Base-by-base conservation (phyloP, 1,140 invertebrate genomes). In the Drosophila asahinai region DNA sequence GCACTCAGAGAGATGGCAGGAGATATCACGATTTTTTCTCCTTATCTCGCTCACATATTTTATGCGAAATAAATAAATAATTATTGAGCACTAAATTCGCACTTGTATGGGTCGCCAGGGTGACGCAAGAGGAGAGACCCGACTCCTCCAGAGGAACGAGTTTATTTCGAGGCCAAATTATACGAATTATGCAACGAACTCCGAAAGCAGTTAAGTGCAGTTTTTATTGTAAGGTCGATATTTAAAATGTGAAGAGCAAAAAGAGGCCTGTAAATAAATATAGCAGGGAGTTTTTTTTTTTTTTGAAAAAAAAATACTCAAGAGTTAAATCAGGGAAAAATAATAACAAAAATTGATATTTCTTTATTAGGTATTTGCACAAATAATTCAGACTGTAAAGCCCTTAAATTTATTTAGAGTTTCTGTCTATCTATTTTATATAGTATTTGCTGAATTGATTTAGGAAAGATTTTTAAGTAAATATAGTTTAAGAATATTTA, bases 21-120 rank as follows among this genome's bases (percentile, higher is more conserved):
- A 40, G 54, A 55, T 55, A 19, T 54, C 30, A 25, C 19, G 14
- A 49, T 45, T 62, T 66, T 42, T 62, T 22, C 8, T n/a, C 40
- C 17, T 8, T 36, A 19, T 54, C 51, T 54, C 14, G 49, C 22
- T 59, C 7, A 64, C 47, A 79, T 83, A 81, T 81, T 67, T 82
- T 78, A 79, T 76, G 75, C 75, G 65, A 86, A 60, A 43, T 80
- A 52, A 43, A 75, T 54, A 61, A 52, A 81, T 47, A 80, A 51
- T 64, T 59, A 80, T 49, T 22, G n/a, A 38, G 38, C 70, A 73
- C 54, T 73, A 73, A 55, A 73, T 52, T 57, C n/a, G 68, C 68
- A 73, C 67, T 73, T 72, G 54, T 22, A 27, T 33, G 17, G 9
- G 36, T 19, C 38, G 19, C 3, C 47, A 33, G 58, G 38, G 33